A percentile compares a stretch with the other conserved stretches of the same genome.
These are phyloP conservation scores for Diachasmimorpha longicaudata DNA, from an alignment of 1,140 invertebrate genomes.

Conservation along the genomic window DNA sequence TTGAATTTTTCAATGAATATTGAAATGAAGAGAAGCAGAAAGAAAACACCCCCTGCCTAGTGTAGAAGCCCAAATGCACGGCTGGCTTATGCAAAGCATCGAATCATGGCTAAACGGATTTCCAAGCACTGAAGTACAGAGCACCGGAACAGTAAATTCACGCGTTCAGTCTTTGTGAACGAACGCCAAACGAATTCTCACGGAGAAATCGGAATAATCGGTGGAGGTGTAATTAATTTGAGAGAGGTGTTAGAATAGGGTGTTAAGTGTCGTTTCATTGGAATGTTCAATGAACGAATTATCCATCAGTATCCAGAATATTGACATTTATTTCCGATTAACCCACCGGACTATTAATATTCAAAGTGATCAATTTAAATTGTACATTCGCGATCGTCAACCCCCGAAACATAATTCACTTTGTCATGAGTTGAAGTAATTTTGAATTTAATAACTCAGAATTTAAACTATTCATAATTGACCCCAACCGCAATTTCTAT, in stretches of 20 bases:
- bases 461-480: background rate
- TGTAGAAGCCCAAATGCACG: background rate
- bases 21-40: background rate
- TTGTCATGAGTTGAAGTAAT: background rate
- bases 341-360: background rate
- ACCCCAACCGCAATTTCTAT: background rate
- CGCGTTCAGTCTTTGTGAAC: background rate
- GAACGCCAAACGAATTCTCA: background rate
- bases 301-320: background rate
- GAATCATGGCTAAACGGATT: slow-evolving; percentile 5
- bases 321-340: background rate
- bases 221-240: background rate
- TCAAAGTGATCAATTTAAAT: background rate
- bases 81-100: slow-evolving; percentile 1
- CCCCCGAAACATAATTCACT: background rate
- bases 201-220: background rate
- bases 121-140: background rate
- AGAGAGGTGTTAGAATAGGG: background rate
- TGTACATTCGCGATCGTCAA: background rate
- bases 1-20: no score
- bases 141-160: background rate
- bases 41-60: background rate
- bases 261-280: slow-evolving; percentile 2
- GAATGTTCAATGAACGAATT: background rate
- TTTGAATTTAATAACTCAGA: background rate